A percentile compares a stretch with the other conserved stretches of the same genome.
Conservation (phyloP, 2,113 vertebrate genomes). For the Pluvianellus socialis region DNA sequence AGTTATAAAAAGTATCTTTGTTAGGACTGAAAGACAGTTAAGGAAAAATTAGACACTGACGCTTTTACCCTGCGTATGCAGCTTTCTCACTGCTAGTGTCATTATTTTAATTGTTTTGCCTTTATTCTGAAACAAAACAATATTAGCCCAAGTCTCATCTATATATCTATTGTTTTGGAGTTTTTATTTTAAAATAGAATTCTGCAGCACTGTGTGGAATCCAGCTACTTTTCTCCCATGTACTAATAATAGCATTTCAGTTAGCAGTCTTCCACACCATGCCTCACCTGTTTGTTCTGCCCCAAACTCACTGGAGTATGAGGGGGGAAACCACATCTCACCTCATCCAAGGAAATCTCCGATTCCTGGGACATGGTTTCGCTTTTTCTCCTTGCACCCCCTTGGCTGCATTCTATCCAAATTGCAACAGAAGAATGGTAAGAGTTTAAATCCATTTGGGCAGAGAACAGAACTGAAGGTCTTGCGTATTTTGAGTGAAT, state of each 20-base stretch:
- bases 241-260: not conserved
- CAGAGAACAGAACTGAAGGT: not conserved
- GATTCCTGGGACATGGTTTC: not conserved
- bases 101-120: not conserved
- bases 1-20: not conserved
- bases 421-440: not conserved
- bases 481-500: not conserved
- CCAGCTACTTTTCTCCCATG: not conserved
- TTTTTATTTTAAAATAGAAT: not conserved
- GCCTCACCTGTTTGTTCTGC: not conserved
- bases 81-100: not conserved
- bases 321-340: not conserved
- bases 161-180: not conserved
- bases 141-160: not conserved
- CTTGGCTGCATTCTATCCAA: not conserved
- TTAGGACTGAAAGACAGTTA: not conserved
- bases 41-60: not conserved
- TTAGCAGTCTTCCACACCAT: not conserved
- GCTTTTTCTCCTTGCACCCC: not conserved
- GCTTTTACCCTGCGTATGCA: not conserved
- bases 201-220: not conserved
- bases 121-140: not conserved
- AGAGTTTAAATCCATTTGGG: not conserved
- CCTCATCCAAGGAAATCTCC: not conserved
- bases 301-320: not conserved